Conservation (phyloP, 2,888 invertebrate genomes). For the Drosophila sordidula region DNA sequence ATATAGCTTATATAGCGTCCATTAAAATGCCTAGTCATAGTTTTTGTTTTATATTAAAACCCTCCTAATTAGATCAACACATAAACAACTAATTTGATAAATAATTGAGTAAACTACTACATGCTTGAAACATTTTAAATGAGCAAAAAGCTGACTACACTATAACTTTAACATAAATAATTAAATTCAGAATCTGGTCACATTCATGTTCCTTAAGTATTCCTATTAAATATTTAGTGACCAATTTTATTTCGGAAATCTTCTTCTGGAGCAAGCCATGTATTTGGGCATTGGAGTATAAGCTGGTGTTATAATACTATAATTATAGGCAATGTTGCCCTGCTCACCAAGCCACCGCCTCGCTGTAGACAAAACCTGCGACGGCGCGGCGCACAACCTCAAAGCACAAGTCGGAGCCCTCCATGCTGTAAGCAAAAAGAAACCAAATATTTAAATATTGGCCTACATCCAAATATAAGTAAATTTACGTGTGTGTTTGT, state of each 20-base stretch:
- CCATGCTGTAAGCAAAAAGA: conserved; percentile 90
- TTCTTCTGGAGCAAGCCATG: neutral
- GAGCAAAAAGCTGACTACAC: neutral
- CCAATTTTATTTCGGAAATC: neutral
- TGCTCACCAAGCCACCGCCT: conserved; percentile 98
- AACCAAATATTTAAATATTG: conserved; percentile 46
- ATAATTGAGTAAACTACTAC: neutral
- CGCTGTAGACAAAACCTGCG: conserved; percentile 99
- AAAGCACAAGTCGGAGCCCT: conserved; percentile 98
- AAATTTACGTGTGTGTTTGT: conserved; percentile 4
- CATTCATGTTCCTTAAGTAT: neutral
- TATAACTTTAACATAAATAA: neutral
- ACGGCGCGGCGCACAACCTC: conserved; percentile 98
- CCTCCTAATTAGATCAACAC: neutral
- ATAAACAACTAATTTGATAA: neutral
- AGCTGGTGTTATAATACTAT: conserved; percentile 15
- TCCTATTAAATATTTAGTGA: conserved; percentile 7
- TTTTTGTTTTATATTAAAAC: neutral
- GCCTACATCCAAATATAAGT: conserved; percentile 35
- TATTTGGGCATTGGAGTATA: conserved; percentile 4
- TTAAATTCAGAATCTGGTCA: neutral
- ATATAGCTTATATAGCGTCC: neutral
- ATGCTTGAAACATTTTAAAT: neutral
- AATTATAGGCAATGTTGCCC: conserved; percentile 22
- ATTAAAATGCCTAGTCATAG: neutral